Base-by-base conservation (phyloP, 37 sponge, comb jelly and placozoan genomes). In the Halisarca cf. caerulea region DNA sequence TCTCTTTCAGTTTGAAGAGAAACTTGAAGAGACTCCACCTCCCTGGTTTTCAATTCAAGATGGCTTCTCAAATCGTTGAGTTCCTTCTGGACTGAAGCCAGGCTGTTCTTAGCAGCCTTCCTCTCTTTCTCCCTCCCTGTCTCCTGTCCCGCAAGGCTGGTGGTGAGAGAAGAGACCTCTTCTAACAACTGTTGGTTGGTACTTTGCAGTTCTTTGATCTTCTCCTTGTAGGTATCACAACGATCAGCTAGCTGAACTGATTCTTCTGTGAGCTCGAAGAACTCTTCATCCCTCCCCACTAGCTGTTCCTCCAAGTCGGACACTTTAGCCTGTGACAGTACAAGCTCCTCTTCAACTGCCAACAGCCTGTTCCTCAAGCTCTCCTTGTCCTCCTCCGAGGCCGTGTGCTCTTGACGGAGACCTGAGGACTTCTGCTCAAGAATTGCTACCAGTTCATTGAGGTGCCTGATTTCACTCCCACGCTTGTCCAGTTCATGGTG, bases 281-380 rank as follows among this genome's bases (percentile, higher is more conserved):
- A 23, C 21, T 74, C 77, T 18, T 7, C 20, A 32, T 74, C 77
- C 24, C 25, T 38, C 42, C 45, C 38, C 45, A 44, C 42, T 14
- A 74, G 77, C 25, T 74, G 41, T n/a, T 4, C 45, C 9, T 74
- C n/a, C 45, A 74, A 25, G 15, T 74, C 77, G 24, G 39, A 40
- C 21, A 43, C 45, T 30, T 27, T n/a, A 5, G 69, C 69, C 35
- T 68, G 69, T 3, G 35, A n/a, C 17, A 6, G 15, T 34, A 68
- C 35, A 27, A 34, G 30, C 44, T 74, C 77, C 42, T 43, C 42
- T 44, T 74, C 38, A 41, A 74, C 23, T 17, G 45, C 39, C 15
- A 43, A n/a, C 44, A 74, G 25, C 24, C 45, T 74, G 77, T 74
- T 74, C 77, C 41, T 74, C 45, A 74, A 9, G 40, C 11, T 59